These are phyloP conservation scores for Cosmia trapezina DNA, from an alignment of 2,888 invertebrate species.

Conservation along the genomic window DNA sequence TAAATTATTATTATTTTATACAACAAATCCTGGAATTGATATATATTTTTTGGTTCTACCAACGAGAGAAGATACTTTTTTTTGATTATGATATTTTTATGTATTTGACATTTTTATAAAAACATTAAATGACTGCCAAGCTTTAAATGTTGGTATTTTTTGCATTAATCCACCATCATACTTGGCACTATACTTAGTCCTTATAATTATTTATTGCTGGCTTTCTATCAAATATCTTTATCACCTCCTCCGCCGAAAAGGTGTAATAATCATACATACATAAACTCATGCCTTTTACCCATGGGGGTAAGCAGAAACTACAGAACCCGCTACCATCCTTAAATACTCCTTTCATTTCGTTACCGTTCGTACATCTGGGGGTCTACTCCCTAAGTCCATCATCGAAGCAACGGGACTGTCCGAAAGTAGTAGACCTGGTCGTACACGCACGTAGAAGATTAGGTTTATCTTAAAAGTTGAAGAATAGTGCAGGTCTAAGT, in stretches of 20 bases:
- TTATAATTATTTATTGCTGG: not conserved
- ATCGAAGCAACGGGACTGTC: too few species aligned
- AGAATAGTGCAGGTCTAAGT: too few species aligned
- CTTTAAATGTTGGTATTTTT: slow-evolving; percentile 11
- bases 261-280: too few species aligned
- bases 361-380: too few species aligned
- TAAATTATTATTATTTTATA: too few species aligned
- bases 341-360: not conserved
- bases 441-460: too few species aligned
- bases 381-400: too few species aligned
- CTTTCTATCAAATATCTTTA: not conserved
- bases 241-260: not conserved
- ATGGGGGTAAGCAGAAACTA: too few species aligned
- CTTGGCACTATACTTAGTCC: too few species aligned
- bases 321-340: too few species aligned
- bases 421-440: too few species aligned
- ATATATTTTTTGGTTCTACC: not conserved
- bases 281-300: not conserved
- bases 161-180: not conserved
- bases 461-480: too few species aligned
- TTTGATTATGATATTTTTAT: slow-evolving; percentile 18
- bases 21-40: not conserved
- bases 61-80: not conserved
- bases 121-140: slow-evolving; percentile 24
- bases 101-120: slow-evolving; percentile 9